Conservation (phyloP, 2,113 vertebrate species). For the Zosterops pallidus region DNA sequence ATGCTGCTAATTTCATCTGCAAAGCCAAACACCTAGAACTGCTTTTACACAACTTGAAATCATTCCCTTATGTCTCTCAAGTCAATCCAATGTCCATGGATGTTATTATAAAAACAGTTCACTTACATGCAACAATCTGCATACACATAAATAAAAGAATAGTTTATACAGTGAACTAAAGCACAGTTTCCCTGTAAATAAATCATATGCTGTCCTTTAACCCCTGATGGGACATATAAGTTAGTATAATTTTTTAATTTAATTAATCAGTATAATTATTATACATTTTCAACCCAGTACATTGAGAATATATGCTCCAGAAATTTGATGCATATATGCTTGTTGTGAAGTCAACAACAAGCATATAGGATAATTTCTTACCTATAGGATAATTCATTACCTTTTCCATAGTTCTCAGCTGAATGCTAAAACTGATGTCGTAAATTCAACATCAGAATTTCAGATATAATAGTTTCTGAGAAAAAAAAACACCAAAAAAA, state of each 20-base stretch:
- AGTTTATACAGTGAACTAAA: not conserved
- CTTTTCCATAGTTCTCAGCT: not conserved
- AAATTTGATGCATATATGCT: not conserved
- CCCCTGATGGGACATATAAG: not conserved
- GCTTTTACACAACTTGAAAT: not conserved
- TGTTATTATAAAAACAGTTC: not conserved
- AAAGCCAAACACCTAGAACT: not conserved
- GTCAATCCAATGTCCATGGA: not conserved
- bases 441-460: not conserved
- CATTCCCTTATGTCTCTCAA: not conserved
- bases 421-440: not conserved
- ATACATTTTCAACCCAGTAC: not conserved
- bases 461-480: not conserved
- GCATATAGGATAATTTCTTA: not conserved
- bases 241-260: not conserved
- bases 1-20: not conserved
- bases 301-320: not conserved
- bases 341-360: not conserved
- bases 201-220: not conserved
- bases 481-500: not conserved
- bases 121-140: not conserved
- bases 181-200: not conserved
- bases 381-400: not conserved
- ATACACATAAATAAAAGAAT: not conserved
- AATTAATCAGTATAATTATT: not conserved